phyloP scores from a whole-genome alignment of 2,797 vertebrate species.

The Sebastes wilsoni region DNA sequence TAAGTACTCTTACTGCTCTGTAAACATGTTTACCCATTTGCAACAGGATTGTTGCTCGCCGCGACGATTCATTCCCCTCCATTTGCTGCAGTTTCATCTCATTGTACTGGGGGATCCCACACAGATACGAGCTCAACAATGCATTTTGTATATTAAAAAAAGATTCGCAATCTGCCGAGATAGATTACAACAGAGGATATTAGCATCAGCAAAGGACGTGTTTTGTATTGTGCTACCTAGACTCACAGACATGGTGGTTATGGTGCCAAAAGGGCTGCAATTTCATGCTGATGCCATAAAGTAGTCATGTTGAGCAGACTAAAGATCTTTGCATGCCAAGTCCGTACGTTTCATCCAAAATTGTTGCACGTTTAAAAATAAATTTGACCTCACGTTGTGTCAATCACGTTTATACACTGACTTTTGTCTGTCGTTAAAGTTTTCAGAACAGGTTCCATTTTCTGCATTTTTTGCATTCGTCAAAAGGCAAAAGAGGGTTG shows the following conservation, averaged over 20 bases:
- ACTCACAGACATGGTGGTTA: background rate
- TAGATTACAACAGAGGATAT: conserved; percentile 2
- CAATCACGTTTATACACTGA: no score
- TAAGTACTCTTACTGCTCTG: background rate
- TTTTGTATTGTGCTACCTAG: background rate
- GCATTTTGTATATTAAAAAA: background rate
- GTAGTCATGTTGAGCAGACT: background rate
- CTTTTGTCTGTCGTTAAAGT: no score
- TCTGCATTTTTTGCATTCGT: no score
- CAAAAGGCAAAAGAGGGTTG: no score
- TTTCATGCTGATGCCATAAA: background rate
- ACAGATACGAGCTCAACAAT: conserved; percentile 8
- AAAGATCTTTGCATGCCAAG: background rate
- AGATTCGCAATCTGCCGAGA: background rate
- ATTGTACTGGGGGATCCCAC: background rate
- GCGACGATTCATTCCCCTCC: background rate
- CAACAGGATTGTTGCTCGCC: background rate
- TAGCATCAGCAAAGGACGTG: background rate
- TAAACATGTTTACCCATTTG: conserved; percentile 15
- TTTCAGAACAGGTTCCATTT: no score
- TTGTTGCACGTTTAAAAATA: no score
- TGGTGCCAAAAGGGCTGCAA: background rate
- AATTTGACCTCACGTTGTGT: no score
- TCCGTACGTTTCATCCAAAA: no score
- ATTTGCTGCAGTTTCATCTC: conserved; percentile 6